Evolutionary conservation across 2,113 vertebrate genomes (phyloP).

Genomic region (Monopterus albus): DNA sequence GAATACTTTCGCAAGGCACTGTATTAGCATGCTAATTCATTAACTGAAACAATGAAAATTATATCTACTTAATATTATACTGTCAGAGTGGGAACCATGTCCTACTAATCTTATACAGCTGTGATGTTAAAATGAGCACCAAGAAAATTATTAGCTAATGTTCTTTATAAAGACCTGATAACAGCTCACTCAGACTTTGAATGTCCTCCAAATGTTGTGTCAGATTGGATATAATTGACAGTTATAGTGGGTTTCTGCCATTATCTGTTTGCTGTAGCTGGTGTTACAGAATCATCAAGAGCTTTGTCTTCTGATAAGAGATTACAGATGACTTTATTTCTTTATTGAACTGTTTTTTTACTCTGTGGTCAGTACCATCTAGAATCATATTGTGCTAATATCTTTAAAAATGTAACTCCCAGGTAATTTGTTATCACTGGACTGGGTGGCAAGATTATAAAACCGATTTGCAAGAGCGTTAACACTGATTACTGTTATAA

Average conservation of each 20-base stretch:
- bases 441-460: no score
- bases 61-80: no score
- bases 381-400: not conserved
- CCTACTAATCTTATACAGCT: no score
- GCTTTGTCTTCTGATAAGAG: not conserved
- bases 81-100: no score
- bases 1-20: no score
- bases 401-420: no score
- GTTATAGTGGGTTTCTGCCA: no score
- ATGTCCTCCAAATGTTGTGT: not conserved
- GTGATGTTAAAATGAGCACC: not conserved
- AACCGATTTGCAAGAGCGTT: not conserved
- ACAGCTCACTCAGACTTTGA: not conserved
- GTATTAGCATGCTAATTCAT: no score
- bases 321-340: slow-evolving; percentile 15
- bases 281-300: not conserved
- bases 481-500: not conserved
- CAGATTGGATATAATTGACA: not conserved
- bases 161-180: not conserved
- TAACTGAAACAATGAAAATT: no score
- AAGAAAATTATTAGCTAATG: not conserved
- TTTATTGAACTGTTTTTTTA: slow-evolving; percentile 34
- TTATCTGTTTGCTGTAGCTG: not conserved
- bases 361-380: slow-evolving; percentile 3
- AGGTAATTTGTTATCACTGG: no score